phyloP scores from a whole-genome alignment of 1,140 invertebrate species.

The Lepidurus couesii region DNA sequence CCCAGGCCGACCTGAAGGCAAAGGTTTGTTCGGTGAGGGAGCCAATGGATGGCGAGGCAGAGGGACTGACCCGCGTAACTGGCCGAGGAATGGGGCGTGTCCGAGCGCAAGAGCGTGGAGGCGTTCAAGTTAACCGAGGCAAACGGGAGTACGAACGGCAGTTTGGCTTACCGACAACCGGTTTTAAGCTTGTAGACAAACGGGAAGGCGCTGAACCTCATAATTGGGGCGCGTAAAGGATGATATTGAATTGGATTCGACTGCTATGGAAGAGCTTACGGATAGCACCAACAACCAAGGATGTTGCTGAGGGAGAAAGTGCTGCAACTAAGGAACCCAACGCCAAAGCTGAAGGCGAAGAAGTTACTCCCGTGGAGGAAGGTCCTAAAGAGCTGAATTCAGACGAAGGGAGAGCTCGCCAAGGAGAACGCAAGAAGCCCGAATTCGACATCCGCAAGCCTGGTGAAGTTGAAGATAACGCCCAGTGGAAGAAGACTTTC shows the following conservation, averaged over 20 bases:
- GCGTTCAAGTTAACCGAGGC: constrained; percentile 60
- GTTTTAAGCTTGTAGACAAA: constrained; percentile 89
- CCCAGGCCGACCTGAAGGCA: too few species aligned
- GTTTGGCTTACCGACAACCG: constrained; percentile 88
- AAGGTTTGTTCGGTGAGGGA: too few species aligned
- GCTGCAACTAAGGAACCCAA: constrained; percentile 24
- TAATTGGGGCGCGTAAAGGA: constrained; percentile 92
- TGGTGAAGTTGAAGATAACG: constrained; percentile 82
- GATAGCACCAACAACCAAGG: constrained; percentile 21
- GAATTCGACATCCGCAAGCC: constrained; percentile 84
- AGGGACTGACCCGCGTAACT: too few species aligned
- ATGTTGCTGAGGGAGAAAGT: constrained; percentile 35
- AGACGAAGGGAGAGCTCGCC: constrained; percentile 81
- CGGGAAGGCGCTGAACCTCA: constrained; percentile 86
- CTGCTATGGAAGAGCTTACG: neutral
- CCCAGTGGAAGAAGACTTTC: constrained; percentile 89
- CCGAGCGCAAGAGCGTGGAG: constrained; percentile 46
- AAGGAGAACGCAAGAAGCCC: constrained; percentile 64
- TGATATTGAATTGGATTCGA: constrained; percentile 59
- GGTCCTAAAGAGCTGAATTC: constrained; percentile 61
- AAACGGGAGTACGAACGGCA: constrained; percentile 91
- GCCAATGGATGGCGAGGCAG: too few species aligned
- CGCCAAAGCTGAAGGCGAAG: constrained; percentile 65
- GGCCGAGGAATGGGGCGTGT: constrained; percentile 44
- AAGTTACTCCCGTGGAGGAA: constrained; percentile 39